phyloP scores from a whole-genome alignment of 1,140 invertebrate species.

The Mamestra configurata region DNA sequence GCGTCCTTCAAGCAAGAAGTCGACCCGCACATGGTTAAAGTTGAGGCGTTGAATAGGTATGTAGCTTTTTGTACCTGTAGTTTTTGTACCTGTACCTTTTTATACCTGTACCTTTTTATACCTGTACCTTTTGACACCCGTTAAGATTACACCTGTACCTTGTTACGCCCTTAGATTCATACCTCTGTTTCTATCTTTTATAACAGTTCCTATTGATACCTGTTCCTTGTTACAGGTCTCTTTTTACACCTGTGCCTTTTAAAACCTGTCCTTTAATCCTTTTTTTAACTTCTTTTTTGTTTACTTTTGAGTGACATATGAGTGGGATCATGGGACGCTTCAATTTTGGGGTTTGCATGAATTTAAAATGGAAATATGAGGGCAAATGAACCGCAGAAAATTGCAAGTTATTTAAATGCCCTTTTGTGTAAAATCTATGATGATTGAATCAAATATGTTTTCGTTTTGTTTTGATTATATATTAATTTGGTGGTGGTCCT shows the following conservation, averaged over 20 bases:
- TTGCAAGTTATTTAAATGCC: not conserved
- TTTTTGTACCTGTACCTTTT: not conserved
- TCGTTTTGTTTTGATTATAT: not conserved
- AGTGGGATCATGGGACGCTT: too few relatives aligned
- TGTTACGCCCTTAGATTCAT: too few relatives aligned
- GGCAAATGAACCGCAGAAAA: not conserved
- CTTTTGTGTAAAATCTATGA: too few relatives aligned
- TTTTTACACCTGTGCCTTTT: too few relatives aligned
- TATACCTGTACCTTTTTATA: not conserved
- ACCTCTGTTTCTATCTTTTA: not conserved
- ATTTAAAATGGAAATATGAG: not conserved
- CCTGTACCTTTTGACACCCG: not conserved
- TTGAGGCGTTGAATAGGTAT: slow-evolving; percentile 98
- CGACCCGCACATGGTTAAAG: slow-evolving; percentile 99
- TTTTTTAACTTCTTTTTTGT: too few relatives aligned
- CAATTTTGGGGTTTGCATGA: not conserved
- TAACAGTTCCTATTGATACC: not conserved
- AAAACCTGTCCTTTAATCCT: too few relatives aligned
- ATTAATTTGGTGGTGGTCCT: slow-evolving; percentile 8
- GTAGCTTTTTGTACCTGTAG: not conserved
- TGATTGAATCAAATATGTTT: not conserved
- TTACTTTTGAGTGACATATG: not conserved
- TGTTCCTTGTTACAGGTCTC: not conserved
- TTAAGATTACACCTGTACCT: not conserved
- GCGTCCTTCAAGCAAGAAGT: slow-evolving; percentile 96